Evolutionary conservation across 2,888 invertebrate genomes (phyloP).

Genomic region (Clostera curtula): DNA sequence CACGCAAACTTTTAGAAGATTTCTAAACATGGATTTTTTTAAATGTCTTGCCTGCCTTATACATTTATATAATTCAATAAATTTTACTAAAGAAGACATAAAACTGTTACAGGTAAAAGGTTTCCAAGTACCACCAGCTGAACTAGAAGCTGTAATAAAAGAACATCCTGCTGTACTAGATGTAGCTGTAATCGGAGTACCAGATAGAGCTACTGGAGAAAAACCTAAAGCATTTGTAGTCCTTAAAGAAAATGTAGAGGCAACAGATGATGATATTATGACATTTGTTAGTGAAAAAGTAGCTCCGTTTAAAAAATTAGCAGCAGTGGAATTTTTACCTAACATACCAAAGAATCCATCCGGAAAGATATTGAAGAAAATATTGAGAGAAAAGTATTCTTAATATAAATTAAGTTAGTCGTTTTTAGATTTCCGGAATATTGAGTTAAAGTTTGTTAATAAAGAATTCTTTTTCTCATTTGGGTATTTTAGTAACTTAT

Average conservation of each 20-base stretch:
- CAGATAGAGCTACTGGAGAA: conserved; percentile 81
- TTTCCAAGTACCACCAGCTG: conserved; percentile 90
- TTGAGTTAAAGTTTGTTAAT: too few relatives aligned
- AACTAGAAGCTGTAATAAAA: conserved; percentile 84
- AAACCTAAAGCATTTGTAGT: conserved; percentile 85
- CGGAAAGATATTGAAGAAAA: conserved; percentile 84
- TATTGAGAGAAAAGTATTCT: conserved; percentile 53
- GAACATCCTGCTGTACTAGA: conserved; percentile 84
- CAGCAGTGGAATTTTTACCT: conserved; percentile 78
- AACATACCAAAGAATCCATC: conserved; percentile 84
- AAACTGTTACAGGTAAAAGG: conserved; percentile 72
- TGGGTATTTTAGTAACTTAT: too few relatives aligned
- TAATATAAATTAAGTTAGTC: conserved; percentile 2
- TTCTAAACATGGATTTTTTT: too few relatives aligned
- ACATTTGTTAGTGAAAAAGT: conserved; percentile 80
- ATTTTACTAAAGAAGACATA: too few relatives aligned
- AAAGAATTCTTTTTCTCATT: too few relatives aligned
- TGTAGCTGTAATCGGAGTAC: conserved; percentile 87
- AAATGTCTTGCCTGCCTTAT: too few relatives aligned
- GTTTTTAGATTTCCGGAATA: too few relatives aligned
- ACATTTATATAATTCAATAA: too few relatives aligned
- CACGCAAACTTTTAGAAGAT: too few relatives aligned
- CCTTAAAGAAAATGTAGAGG: conserved; percentile 51
- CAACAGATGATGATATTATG: conserved; percentile 72
- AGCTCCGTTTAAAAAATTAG: conserved; percentile 83